phyloP scores from a whole-genome alignment of 2,113 vertebrate species.

The Pygoscelis adeliae region DNA sequence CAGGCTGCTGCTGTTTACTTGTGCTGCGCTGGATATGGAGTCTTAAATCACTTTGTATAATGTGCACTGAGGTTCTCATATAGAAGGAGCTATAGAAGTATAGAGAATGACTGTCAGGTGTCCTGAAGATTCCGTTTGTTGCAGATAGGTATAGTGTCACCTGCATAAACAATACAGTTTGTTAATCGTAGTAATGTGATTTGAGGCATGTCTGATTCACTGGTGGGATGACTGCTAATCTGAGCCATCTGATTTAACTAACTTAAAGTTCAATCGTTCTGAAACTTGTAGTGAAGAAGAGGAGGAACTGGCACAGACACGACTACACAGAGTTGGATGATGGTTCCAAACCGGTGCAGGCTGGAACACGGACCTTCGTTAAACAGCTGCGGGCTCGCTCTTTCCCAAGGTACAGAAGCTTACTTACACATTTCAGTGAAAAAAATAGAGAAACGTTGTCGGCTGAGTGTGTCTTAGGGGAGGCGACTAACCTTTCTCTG shows the following conservation, averaged over 20 bases:
- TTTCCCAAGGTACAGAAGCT: slow-evolving; percentile 86
- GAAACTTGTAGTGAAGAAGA: slow-evolving; percentile 88
- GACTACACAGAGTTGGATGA: slow-evolving; percentile 94
- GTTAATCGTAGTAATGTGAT: neutral
- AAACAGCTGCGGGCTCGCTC: slow-evolving; percentile 85
- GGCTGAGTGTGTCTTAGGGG: neutral
- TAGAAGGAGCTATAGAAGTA: neutral
- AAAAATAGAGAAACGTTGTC: neutral
- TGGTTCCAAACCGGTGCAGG: slow-evolving; percentile 90
- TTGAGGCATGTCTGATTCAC: neutral
- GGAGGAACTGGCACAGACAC: slow-evolving; percentile 96
- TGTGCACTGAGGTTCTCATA: neutral
- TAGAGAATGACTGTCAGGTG: neutral
- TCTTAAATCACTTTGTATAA: neutral
- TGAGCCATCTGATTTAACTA: neutral
- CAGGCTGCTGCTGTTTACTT: neutral
- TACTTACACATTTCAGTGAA: accelerated
- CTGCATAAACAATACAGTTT: neutral
- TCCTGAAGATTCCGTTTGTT: neutral
- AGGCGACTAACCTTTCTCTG: neutral
- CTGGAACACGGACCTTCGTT: slow-evolving; percentile 91
- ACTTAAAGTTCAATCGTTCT: slow-evolving; percentile 20
- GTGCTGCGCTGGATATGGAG: neutral
- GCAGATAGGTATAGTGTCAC: neutral
- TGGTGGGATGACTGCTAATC: neutral